Base-by-base conservation (phyloP, 2,113 vertebrate genomes). In the Antigone vipio region DNA sequence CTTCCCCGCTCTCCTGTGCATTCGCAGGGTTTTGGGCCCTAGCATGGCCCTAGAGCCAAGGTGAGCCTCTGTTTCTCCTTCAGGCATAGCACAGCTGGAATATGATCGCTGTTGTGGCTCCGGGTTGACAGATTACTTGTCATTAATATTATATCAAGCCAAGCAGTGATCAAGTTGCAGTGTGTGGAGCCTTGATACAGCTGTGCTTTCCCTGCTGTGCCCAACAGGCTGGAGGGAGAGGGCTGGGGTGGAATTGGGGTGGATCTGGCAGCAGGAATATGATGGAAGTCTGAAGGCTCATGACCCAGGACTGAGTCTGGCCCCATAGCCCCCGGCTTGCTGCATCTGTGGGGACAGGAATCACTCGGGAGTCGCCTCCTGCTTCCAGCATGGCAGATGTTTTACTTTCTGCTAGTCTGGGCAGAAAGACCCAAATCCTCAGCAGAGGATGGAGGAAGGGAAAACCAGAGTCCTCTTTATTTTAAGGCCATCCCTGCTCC, bases 1-100 rank as follows among this genome's bases (percentile, higher is more conserved):
- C 35, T 26, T 8, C 42, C 9, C 7, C 11, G 0, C 16, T 2
- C 2, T 1, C 1, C 0, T 9, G 1, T 11, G 32, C 3, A 3
- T 40, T 42, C 0, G 3, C 20, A 34, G 67, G 50, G 58, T 2
- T 35, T n/a, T 23, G 0, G 16, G n/a, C 11, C 11, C 38, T n/a
- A 3, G 34, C 9, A 0, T 21, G 71, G 67, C 58, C 56, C 78
- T 35, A 78, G 21, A 23, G 55, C 15, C 11, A 35, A 44, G 62
- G n/a, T 21, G 78, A 97, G 75, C 50, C 71, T 0, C 17, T 24
- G 45, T 19, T 56, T 55, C 44, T 55, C 80, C 91, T 69, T 1
- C 4, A 10, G 85, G 56, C 12, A 1, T 1, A 9, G 68, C 75
- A 1, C 92, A 60, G 82, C 72, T 94, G 95, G 38, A 89, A 96